Evolutionary conservation across 2,113 vertebrate species (phyloP).

Genomic region (Meriones unguiculatus): DNA sequence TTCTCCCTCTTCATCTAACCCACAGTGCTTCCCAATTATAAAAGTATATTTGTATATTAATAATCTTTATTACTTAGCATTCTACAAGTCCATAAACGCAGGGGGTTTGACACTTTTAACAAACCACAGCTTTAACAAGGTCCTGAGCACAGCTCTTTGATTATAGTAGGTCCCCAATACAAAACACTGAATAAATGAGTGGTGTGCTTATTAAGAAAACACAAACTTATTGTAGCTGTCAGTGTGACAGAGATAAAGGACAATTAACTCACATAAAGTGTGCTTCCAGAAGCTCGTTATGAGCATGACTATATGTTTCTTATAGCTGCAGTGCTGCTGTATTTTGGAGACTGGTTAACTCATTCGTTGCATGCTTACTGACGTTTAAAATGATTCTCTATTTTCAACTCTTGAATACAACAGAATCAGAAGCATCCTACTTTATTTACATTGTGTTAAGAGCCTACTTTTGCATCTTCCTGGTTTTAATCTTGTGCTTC

Average conservation of each 20-base stretch:
- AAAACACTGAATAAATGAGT: background rate
- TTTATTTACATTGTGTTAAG: background rate
- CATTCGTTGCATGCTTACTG: background rate
- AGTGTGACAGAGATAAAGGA: background rate
- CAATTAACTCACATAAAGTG: background rate
- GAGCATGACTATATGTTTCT: background rate
- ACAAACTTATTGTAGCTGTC: constrained; percentile 36
- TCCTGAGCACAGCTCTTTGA: background rate
- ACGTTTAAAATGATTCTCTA: background rate
- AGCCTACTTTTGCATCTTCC: background rate
- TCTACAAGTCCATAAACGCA: background rate
- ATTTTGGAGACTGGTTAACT: constrained; percentile 4
- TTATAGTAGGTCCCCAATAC: background rate
- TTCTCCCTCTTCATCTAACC: background rate
- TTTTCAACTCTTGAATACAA: constrained; percentile 12
- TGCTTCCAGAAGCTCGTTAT: constrained; percentile 26
- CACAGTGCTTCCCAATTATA: background rate
- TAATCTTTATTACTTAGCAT: background rate
- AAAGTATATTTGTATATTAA: background rate
- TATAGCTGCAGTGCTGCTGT: background rate
- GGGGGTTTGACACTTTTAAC: background rate
- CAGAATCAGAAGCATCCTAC: background rate
- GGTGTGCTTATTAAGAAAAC: constrained; percentile 43
- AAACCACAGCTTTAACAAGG: background rate
- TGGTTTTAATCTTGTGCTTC: constrained; percentile 22